Evolutionary conservation across 2,113 vertebrate genomes (phyloP), one percentile per base, ranked within the genome.

Genomic region (Serinus canaria): DNA sequence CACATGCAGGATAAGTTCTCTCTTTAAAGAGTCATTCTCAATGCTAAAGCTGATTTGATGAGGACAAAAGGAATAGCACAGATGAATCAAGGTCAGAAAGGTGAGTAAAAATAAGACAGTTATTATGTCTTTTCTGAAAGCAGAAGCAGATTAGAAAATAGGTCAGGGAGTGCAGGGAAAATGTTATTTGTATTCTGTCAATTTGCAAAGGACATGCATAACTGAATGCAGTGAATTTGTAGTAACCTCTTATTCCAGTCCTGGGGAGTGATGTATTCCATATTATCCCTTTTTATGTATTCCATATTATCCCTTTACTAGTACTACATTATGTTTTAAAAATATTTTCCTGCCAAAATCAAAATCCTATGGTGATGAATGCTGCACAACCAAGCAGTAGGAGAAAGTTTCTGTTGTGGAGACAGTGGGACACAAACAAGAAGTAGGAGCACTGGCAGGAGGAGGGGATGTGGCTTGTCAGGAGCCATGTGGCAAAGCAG

Each of bases 61-160:
- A 78, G 91, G 72, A 94, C 89, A 95, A 96, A 96, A 94, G 88
- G 62, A 93, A 74, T 17, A 94, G 83, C 74, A 89, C 60, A 85
- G 80, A 94, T 89, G 91, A 96, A 93, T 81, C 91, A 94, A 95
- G 91, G 96, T 91, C 94, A 96, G 84, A 74, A 93, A 96, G 95
- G 77, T 95, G 66, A 93, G 37, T 78, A 87, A 95, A 95, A 97
- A 94, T 96, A 96, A 94, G 95, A 27, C 69, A 68, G 86, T 96
- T 97, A 95, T 95, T 96, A 89, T 85, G 83, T 79, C 73, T 92
- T 92, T 94, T 90, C 66, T 94, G 83, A 96, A 96, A 94, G 94
- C 93, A 94, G 83, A 62, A 83, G 66, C 70, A 94, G 93, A 93
- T 90, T 86, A 93, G 69, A 93, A 96, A 96, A 95, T 89, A 96